Evolutionary conservation across 2,888 invertebrate species (phyloP).

Genomic region (Adelognathus sp.): DNA sequence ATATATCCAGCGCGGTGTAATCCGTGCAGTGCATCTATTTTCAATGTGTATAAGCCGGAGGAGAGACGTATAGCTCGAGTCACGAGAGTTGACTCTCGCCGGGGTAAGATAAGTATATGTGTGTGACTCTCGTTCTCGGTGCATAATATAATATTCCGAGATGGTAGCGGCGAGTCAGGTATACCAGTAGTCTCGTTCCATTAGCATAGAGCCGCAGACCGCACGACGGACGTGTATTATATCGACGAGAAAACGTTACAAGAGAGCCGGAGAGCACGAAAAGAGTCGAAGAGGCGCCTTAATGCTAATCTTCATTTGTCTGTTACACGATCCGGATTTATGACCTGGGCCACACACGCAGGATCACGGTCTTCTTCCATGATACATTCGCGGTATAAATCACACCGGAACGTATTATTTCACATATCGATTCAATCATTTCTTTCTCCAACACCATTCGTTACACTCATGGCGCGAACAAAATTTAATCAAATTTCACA

Average conservation of each 20-base stretch:
- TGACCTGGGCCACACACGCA: constrained; percentile 54
- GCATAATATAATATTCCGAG: constrained; percentile 52
- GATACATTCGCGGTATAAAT: constrained; percentile 2
- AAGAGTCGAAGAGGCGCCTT: constrained; percentile 42
- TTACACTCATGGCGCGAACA: constrained; percentile 19
- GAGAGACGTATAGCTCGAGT: neutral
- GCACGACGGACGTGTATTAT: constrained; percentile 9
- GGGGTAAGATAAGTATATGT: neutral
- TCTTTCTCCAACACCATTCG: constrained; percentile 20
- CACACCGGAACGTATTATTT: constrained; percentile 35
- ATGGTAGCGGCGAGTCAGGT: constrained; percentile 12
- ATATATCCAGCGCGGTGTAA: constrained; percentile 8
- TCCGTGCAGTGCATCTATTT: constrained; percentile 40
- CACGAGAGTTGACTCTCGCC: constrained; percentile 17
- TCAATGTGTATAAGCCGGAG: constrained; percentile 7
- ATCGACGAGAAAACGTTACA: neutral
- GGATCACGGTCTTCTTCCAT: constrained; percentile 31
- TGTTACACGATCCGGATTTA: constrained; percentile 60
- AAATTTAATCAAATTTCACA: constrained; percentile 41
- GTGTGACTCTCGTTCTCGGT: neutral
- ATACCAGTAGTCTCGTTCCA: constrained; percentile 55
- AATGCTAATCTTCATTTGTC: constrained; percentile 59
- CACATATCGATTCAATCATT: constrained; percentile 42
- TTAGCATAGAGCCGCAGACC: constrained; percentile 52
- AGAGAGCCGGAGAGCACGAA: constrained; percentile 11